Evolutionary conservation across 2,888 invertebrate genomes (phyloP), one percentile per base, ranked within the genome.

Genomic region (Laothoe populi): DNA sequence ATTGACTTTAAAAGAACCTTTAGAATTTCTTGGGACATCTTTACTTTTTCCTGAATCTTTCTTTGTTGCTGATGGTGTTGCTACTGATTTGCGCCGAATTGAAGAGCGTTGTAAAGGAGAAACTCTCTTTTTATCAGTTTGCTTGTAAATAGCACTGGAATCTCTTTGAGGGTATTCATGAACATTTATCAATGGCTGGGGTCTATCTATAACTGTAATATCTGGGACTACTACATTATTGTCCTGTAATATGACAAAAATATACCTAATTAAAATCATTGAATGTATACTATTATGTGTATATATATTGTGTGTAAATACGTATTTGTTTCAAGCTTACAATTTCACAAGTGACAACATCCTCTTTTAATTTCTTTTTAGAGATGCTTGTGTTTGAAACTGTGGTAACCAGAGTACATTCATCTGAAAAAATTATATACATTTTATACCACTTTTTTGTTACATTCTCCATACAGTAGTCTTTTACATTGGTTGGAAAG

Each of bases 361-460:
- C 57, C 48, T 57, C 19, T 21, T 19, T 46, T 13, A 13, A 21
- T 23, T 60, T n/a, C 64, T 67, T 65, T 8, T 44, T 40, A 48
- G 49, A 26, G 8, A 64, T 1, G 45, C 24, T 13, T 31, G 31
- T 24, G 13, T 58, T 42, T 38, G 42, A 21, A 19, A 31, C 16
- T 19, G 24, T 10, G 16, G 10, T 23, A 11, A 24, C 0, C 11
- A 44, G 16, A 4, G 57, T 49, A 23, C 35, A 26, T 38, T 62
- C 48, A 57, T 58, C 69, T 67, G 60, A 49, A 65, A 67, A 44
- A n/a, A n/a, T 19, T 3, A 35, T 8, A 38, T 38, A 13, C 11
- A 45, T n/a, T 21, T 3, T 45, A 3, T 45, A 19, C 19, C 19
- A 19, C 8, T 21, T 21, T 45, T 21, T 19, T 45, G 2, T 19